A percentile compares a stretch with the other conserved stretches of the same genome.
These are phyloP conservation scores for Promerops cafer DNA, from an alignment of 2,113 vertebrate species.

Conservation along the genomic window DNA sequence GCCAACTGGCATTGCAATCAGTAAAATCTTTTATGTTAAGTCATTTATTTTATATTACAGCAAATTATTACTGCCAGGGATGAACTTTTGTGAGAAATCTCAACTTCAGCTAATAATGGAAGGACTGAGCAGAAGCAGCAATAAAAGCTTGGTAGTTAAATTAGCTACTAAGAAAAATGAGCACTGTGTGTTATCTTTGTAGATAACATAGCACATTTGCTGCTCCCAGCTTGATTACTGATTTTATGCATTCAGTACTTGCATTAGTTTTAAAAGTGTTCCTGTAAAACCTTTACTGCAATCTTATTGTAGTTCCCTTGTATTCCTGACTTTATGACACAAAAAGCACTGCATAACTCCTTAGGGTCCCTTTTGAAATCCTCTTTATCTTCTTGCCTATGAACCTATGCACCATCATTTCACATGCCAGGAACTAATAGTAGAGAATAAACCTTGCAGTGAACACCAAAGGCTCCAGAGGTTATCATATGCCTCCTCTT, in stretches of 20 bases:
- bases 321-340: not conserved
- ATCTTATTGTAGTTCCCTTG: not conserved
- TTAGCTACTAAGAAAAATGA: slow-evolving; percentile 19
- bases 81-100: slow-evolving; percentile 62
- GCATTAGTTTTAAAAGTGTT: not conserved
- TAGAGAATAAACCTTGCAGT: not conserved
- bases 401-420: not conserved
- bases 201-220: not conserved
- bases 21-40: slow-evolving; percentile 50
- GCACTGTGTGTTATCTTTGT: not conserved
- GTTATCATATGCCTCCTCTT: not conserved
- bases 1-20: not conserved
- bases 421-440: not conserved
- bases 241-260: not conserved
- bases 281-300: not conserved
- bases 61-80: slow-evolving; percentile 54
- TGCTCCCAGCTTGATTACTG: not conserved
- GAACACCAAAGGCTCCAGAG: not conserved
- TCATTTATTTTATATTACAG: slow-evolving; percentile 48
- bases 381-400: not conserved
- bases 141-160: slow-evolving; percentile 38
- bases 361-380: not conserved
- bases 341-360: not conserved
- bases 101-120: slow-evolving; percentile 53
- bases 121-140: slow-evolving; percentile 8